Evolutionary conservation across 2,888 invertebrate species (phyloP), one percentile per base, ranked within the genome.

Genomic region (Cryptops parisi): DNA sequence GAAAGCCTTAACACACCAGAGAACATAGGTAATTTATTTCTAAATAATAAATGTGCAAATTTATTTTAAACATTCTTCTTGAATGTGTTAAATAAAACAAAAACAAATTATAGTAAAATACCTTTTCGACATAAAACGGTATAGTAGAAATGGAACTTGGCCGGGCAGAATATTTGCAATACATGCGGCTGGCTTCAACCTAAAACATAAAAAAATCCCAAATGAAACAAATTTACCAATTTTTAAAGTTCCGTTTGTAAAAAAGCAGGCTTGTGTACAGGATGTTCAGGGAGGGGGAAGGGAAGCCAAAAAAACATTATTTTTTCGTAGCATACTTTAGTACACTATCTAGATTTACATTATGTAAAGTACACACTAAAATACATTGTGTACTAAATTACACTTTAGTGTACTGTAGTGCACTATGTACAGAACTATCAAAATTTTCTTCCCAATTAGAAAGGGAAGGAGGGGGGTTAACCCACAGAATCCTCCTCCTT

Each of bases 81-180:
- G 27, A n/a, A n/a, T n/a, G n/a, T n/a, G 33, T 33, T 33, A 33
- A 33, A 33, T 15, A 9, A 33, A 33, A 33, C 33, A 9, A 9
- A 33, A 33, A 33, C 33, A 17, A 23, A 33, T 25, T 23, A 48
- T 15, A 24, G 6, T 25, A 19, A 45, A 53, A 55, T 58, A 69
- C 70, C 62, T 87, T 89, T 71, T 93, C 93, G 2, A 94, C 84
- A 67, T 88, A 90, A 60, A 81, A 74, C 0, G 94, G 93, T 62
- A 94, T 89, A 52, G 88, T 76, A 0, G 78, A 72, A 1, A 85
- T 76, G 19, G 80, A 82, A 2, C 89, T 82, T 0, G 94, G 94
- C 40, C 94, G 77, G 0, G 84, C 89, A 1, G 88, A 77, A 68
- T 90, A 91, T 73, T 97, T 97, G 70, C 88, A 86, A 67, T 87